These are phyloP conservation scores for Apeltes quadracus DNA, from an alignment of 2,113 vertebrate genomes.

Conservation along the genomic window DNA sequence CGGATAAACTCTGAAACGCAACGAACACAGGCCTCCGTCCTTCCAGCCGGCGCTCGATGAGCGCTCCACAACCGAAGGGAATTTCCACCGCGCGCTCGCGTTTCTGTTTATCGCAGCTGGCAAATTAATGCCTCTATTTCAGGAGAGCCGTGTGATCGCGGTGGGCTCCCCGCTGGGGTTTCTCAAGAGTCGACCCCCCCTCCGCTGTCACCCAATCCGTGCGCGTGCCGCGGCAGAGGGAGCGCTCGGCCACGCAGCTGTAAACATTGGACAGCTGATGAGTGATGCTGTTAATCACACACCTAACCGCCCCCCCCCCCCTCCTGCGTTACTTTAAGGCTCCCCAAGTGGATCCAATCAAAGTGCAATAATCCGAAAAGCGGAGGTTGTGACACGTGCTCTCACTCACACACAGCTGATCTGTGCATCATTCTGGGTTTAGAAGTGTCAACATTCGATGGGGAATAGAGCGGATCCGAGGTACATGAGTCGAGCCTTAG, in stretches of 20 bases:
- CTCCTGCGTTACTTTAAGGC: constrained; percentile 70
- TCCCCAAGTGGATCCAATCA: constrained; percentile 61
- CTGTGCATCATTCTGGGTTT: constrained; percentile 14
- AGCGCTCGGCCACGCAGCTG: constrained; percentile 51
- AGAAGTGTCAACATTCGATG: constrained; percentile 3
- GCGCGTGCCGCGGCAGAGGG: constrained; percentile 57
- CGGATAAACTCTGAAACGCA: constrained; percentile 39
- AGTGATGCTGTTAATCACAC: constrained; percentile 57
- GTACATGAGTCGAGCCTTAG: constrained; percentile 16
- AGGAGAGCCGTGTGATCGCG: constrained; percentile 66
- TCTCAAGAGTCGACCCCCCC: constrained; percentile 72
- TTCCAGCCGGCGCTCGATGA: too few relatives aligned
- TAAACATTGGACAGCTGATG: constrained; percentile 65
- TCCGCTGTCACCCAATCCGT: constrained; percentile 78
- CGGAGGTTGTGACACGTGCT: background rate
- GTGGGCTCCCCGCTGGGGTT: constrained; percentile 72
- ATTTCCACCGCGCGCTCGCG: constrained; percentile 47
- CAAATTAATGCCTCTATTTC: constrained; percentile 77
- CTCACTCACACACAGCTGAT: background rate
- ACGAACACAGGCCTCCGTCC: constrained; percentile 14
- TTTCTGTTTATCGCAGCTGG: constrained; percentile 70
- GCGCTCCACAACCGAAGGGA: constrained; percentile 60
- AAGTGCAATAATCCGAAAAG: constrained; percentile 50
- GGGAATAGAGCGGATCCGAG: background rate
- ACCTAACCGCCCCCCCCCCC: constrained; percentile 40